Conservation (phyloP, 2,797 vertebrate genomes). For the Mormyrus hasselquistii region DNA sequence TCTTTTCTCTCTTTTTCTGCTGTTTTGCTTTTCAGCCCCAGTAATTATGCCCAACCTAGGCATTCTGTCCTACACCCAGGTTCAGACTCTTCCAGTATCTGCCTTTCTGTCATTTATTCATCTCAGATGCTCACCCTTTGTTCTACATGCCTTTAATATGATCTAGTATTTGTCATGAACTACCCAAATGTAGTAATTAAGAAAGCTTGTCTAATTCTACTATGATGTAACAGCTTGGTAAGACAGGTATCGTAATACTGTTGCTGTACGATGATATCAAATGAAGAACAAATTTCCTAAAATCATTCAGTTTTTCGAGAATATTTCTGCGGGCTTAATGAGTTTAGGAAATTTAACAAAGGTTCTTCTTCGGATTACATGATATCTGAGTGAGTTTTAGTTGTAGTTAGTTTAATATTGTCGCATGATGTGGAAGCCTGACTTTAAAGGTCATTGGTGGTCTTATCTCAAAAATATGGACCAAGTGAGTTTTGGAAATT, state of each 20-base stretch:
- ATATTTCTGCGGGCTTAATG: background rate
- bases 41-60: background rate
- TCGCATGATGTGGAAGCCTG: background rate
- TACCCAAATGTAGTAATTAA: background rate
- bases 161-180: background rate
- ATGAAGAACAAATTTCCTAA: background rate
- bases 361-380: background rate
- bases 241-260: background rate
- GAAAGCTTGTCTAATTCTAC: background rate
- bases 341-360: background rate
- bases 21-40: slow-evolving; percentile 11
- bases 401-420: background rate
- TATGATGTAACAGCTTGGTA: background rate
- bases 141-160: background rate
- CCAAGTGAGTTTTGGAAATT: background rate
- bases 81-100: background rate
- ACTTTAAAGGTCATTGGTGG: background rate
- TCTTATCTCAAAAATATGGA: background rate
- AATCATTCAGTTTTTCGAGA: background rate
- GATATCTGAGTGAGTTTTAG: background rate
- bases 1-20: background rate
- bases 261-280: background rate
- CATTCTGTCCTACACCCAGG: background rate
- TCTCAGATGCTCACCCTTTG: background rate
- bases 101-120: background rate